These are phyloP conservation scores for Petroica traversi DNA, from an alignment of 2,113 vertebrate genomes.

Conservation along the genomic window DNA sequence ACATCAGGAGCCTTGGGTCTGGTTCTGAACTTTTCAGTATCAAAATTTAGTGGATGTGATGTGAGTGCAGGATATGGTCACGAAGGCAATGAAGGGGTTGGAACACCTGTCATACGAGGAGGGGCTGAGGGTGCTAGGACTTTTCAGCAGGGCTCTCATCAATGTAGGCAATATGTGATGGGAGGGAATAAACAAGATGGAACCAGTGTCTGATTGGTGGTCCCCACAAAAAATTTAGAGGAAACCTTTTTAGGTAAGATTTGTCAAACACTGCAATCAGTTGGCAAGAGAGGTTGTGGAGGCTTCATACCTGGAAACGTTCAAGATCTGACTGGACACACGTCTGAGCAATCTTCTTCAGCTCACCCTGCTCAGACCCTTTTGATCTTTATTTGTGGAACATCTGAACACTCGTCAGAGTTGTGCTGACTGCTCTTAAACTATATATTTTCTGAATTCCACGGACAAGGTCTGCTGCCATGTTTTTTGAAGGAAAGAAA, in stretches of 20 bases:
- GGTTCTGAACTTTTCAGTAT: neutral
- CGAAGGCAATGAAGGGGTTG: neutral
- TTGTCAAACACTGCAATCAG: neutral
- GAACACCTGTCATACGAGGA: fast-evolving
- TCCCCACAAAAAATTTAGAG: neutral
- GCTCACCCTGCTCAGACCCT: neutral
- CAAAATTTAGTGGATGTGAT: neutral
- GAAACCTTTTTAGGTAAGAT: neutral
- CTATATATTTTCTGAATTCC: neutral
- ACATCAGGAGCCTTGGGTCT: neutral
- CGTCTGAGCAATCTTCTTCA: neutral
- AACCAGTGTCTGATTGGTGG: neutral
- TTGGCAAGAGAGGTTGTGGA: neutral
- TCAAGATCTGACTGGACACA: neutral
- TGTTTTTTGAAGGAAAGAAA: neutral
- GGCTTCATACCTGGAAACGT: neutral
- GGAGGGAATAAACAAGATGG: neutral
- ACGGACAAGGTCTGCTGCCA: neutral
- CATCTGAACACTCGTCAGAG: neutral
- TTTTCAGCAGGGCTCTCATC: neutral
- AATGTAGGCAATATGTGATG: neutral
- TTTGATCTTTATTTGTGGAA: neutral
- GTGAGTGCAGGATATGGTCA: neutral
- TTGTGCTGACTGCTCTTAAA: neutral
- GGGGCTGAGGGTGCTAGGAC: neutral